Evolutionary conservation across 1,140 invertebrate species (phyloP).

Genomic region (Odontomachus brunneus): DNA sequence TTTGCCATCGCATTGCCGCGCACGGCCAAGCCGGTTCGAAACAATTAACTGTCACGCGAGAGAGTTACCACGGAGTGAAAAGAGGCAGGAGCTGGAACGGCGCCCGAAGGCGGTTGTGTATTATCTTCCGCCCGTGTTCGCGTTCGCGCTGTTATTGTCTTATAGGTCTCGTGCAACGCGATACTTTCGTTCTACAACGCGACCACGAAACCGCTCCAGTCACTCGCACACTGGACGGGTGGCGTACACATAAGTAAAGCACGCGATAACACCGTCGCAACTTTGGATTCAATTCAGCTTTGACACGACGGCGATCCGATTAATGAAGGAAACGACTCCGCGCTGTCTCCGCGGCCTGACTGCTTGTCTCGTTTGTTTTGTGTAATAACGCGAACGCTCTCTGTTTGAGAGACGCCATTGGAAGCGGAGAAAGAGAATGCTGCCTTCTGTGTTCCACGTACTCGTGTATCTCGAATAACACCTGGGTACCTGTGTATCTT

Average conservation of each 20-base stretch:
- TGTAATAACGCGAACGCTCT: neutral
- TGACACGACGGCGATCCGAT: no score
- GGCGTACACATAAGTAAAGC: no score
- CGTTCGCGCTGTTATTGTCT: slow-evolving; percentile 19
- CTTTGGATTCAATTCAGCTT: no score
- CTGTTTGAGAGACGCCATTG: neutral
- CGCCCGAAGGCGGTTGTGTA: slow-evolving; percentile 33
- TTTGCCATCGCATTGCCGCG: slow-evolving; percentile 11
- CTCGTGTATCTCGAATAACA: no score
- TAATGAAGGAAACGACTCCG: no score
- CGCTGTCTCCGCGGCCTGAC: no score
- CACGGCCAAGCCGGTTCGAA: slow-evolving; percentile 14
- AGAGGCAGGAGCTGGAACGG: slow-evolving; percentile 40
- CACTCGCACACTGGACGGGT: neutral
- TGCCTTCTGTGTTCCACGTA: no score
- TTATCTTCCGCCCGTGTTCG: slow-evolving; percentile 33
- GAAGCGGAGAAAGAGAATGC: neutral
- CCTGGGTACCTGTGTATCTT: no score
- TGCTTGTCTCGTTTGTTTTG: no score
- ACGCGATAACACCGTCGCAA: no score
- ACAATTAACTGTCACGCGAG: slow-evolving; percentile 61
- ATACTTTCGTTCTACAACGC: slow-evolving; percentile 34
- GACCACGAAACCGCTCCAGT: slow-evolving; percentile 25
- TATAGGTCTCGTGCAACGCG: slow-evolving; percentile 17
- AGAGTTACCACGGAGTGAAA: slow-evolving; percentile 44